These are phyloP conservation scores for Formica aserva DNA, from an alignment of 2,888 invertebrate species.

Conservation along the genomic window DNA sequence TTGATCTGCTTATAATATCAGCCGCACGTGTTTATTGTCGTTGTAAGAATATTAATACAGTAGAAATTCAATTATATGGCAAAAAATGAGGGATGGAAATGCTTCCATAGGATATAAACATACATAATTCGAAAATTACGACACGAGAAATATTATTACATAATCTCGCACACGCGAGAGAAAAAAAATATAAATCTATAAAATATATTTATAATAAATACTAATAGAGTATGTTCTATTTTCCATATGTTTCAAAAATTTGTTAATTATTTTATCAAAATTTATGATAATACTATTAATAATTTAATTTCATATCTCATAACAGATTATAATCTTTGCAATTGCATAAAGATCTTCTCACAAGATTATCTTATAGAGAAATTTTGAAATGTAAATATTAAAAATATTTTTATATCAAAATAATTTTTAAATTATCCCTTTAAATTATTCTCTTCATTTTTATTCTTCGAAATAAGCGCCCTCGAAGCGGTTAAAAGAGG, in stretches of 20 bases:
- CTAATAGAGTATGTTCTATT: not conserved
- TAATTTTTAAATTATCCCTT: not conserved
- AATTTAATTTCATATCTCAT: not conserved
- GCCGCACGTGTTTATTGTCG: conserved; percentile 55
- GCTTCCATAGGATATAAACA: no score
- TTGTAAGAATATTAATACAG: conserved; percentile 5
- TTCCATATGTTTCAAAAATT: not conserved
- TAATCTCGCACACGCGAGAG: not conserved
- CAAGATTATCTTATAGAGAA: not conserved
- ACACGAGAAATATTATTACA: not conserved
- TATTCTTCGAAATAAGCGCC: not conserved
- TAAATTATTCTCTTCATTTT: not conserved
- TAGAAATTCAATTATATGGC: not conserved
- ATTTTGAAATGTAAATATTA: not conserved
- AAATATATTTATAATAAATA: not conserved
- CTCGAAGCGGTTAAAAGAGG: conserved; percentile 12
- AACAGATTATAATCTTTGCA: not conserved
- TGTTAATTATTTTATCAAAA: not conserved
- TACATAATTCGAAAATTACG: not conserved
- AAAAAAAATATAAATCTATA: not conserved
- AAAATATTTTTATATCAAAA: not conserved
- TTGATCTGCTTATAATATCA: conserved; percentile 56
- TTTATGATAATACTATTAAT: not conserved
- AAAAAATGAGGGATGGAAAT: not conserved
- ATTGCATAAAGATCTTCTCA: not conserved